Conservation (phyloP, 2,113 vertebrate genomes). For the Spheniscus mendiculus region DNA sequence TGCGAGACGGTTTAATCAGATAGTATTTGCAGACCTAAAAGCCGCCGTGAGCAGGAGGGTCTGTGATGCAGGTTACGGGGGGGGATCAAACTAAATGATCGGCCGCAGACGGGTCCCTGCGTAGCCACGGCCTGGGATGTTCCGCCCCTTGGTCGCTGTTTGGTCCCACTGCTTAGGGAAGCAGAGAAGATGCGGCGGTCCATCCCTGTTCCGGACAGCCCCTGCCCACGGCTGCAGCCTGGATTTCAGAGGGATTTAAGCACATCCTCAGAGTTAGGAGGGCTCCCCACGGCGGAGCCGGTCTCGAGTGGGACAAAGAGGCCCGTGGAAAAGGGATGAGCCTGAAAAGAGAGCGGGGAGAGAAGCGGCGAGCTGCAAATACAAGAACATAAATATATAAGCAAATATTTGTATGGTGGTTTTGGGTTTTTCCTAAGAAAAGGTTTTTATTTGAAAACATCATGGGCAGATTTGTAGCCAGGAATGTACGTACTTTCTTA, state of each 20-base stretch:
- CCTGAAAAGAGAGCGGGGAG: not conserved
- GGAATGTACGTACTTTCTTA: not conserved
- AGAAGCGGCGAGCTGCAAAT: not conserved
- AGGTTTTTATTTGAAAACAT: not conserved
- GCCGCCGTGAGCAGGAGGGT: not conserved
- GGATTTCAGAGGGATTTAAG: not conserved
- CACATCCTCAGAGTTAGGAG: not conserved
- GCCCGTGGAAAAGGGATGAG: not conserved
- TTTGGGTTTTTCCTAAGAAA: not conserved
- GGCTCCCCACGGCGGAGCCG: accelerated
- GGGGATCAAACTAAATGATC: accelerated
- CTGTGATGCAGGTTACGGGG: not conserved
- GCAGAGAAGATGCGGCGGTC: not conserved
- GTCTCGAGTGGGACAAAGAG: not conserved
- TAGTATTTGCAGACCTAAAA: accelerated
- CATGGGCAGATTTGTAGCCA: not conserved
- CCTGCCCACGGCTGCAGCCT: not conserved
- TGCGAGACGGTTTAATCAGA: accelerated
- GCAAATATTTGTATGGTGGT: not conserved
- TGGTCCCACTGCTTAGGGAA: not conserved
- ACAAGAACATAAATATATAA: not conserved
- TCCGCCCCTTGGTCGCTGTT: not conserved
- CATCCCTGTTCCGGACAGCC: not conserved
- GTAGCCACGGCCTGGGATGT: accelerated
- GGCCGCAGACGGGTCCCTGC: not conserved